Evolutionary conservation across 35 echinoderm and acorn worm genomes (phyloP).

Genomic region (Acanthaster planci): DNA sequence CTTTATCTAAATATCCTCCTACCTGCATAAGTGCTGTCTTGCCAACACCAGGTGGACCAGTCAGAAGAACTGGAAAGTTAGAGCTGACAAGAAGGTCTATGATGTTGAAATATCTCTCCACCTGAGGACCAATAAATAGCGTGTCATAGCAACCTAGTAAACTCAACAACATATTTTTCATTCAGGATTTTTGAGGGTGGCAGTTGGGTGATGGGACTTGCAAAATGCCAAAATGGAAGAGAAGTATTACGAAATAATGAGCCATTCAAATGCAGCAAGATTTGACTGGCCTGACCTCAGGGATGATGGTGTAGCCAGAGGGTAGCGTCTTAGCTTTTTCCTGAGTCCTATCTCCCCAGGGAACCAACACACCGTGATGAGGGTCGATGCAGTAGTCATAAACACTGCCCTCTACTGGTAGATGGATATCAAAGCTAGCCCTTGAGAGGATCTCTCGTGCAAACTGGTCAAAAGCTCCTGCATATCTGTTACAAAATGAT

Average conservation of each 20-base stretch:
- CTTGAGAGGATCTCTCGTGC: constrained; percentile 58
- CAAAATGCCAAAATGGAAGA: too few relatives aligned
- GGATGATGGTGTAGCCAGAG: constrained; percentile 75
- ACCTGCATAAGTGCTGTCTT: constrained; percentile 94
- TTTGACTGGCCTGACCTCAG: constrained; percentile 62
- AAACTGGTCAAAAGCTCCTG: constrained; percentile 74
- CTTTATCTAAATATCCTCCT: neutral
- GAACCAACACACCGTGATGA: constrained; percentile 52
- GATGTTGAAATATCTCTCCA: constrained; percentile 65
- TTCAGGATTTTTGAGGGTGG: too few relatives aligned
- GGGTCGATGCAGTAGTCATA: constrained; percentile 84
- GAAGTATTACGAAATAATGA: neutral
- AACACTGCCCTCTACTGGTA: constrained; percentile 66
- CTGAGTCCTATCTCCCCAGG: constrained; percentile 51
- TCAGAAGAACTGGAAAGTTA: constrained; percentile 67
- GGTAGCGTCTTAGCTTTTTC: constrained; percentile 78
- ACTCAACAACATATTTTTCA: too few relatives aligned
- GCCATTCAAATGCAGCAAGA: neutral
- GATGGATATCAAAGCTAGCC: constrained; percentile 56
- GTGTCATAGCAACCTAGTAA: constrained; percentile 8
- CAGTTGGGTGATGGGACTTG: too few relatives aligned
- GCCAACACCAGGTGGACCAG: constrained; percentile 81
- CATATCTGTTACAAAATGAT: constrained; percentile 40
- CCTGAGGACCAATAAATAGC: constrained; percentile 42
- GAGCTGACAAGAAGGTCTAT: constrained; percentile 15